These are phyloP conservation scores for Pagetopsis macropterus DNA, from an alignment of 2,797 vertebrate genomes.

Conservation along the genomic window DNA sequence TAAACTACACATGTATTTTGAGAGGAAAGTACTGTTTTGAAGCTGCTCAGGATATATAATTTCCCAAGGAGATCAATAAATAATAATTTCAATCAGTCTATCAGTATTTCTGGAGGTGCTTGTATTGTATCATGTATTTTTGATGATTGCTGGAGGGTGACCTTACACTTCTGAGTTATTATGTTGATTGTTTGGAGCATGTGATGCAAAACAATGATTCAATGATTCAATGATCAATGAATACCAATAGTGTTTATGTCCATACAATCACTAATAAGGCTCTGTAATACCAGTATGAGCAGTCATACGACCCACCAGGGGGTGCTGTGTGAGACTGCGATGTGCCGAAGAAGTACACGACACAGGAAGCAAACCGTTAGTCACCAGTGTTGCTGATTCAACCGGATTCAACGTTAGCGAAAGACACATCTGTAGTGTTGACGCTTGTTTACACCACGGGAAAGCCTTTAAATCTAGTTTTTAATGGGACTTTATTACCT, in stretches of 20 bases:
- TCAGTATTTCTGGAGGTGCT: neutral
- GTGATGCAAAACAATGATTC: too few species aligned
- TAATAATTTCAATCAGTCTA: neutral
- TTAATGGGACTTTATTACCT: neutral
- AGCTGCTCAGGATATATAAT: neutral
- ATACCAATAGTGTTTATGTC: neutral
- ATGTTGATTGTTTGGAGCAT: too few species aligned
- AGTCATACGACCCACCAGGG: neutral
- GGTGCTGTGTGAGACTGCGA: constrained; percentile 18
- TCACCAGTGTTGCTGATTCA: neutral
- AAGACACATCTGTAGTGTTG: accelerated
- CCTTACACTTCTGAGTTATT: too few species aligned
- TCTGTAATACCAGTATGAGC: neutral
- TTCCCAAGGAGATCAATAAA: constrained; percentile 11
- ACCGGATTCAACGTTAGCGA: neutral
- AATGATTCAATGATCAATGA: too few species aligned
- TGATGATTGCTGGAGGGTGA: too few species aligned
- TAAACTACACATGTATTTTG: neutral
- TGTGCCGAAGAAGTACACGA: constrained; percentile 22
- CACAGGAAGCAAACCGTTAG: constrained; percentile 9
- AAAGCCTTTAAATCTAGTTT: accelerated
- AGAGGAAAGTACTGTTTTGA: neutral
- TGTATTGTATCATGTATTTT: too few species aligned
- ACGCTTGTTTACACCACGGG: accelerated
- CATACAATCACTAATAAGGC: neutral